phyloP scores from a whole-genome alignment of 2,888 invertebrate genomes.

The Drosophila barbarae region DNA sequence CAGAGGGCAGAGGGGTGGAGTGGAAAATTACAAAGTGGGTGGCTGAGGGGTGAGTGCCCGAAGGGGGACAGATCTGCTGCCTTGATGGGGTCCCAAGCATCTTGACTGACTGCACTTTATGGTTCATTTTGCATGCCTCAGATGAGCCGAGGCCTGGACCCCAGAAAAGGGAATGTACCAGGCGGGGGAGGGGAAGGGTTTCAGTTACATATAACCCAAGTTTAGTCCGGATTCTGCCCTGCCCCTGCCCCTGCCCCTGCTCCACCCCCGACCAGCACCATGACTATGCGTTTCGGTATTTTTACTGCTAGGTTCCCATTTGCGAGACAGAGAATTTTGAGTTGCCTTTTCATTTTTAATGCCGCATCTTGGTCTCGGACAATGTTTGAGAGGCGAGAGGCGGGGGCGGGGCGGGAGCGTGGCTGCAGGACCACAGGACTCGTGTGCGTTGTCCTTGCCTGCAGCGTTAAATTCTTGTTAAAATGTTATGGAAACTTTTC shows the following conservation, averaged over 20 bases:
- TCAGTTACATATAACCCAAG: constrained; percentile 27
- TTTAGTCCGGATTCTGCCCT: background rate
- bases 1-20: too few species aligned
- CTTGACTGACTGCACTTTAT: constrained; percentile 45
- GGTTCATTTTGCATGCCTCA: constrained; percentile 43
- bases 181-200: constrained; percentile 11
- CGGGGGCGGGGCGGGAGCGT: background rate
- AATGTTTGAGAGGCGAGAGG: constrained; percentile 11
- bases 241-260: background rate
- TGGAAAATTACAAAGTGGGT: too few species aligned
- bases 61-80: background rate
- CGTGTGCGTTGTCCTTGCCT: constrained; percentile 44
- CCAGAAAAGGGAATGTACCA: background rate
- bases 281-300: constrained; percentile 43
- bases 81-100: constrained; percentile 21
- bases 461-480: constrained; percentile 47
- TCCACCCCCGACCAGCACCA: background rate
- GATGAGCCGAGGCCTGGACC: constrained; percentile 25
- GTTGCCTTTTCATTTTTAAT: constrained; percentile 42
- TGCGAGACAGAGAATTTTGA: constrained; percentile 35
- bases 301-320: constrained; percentile 37
- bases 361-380: constrained; percentile 33
- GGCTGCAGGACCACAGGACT: constrained; percentile 18
- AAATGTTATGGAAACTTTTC: constrained; percentile 40
- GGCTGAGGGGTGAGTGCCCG: too few species aligned